Conservation (phyloP, 2,888 invertebrate genomes). For the Pachymerium ferrugineum region DNA sequence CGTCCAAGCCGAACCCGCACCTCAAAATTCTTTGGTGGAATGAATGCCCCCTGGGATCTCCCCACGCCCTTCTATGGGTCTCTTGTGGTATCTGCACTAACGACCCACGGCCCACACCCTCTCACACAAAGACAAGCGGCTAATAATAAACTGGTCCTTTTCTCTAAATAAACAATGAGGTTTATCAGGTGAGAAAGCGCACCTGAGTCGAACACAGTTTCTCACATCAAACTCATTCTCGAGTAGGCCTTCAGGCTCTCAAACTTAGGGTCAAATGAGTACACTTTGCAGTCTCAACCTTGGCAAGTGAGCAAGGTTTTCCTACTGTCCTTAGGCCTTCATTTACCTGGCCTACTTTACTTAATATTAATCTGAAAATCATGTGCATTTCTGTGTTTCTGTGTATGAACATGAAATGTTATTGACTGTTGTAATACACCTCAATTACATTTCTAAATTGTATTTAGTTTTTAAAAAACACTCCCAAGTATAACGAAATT, state of each 20-base stretch:
- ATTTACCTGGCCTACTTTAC: not conserved
- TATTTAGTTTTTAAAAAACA: not conserved
- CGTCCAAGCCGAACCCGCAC: too few species aligned
- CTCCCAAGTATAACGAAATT: not conserved
- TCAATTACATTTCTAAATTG: too few species aligned
- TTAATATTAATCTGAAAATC: too few species aligned
- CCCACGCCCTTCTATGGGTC: too few species aligned
- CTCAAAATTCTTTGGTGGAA: too few species aligned
- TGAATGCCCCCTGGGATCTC: too few species aligned
- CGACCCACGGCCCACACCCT: too few species aligned
- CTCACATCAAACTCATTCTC: not conserved
- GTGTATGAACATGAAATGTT: too few species aligned
- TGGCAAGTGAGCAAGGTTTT: slow-evolving; percentile 5
- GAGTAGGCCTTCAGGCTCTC: not conserved
- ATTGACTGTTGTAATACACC: too few species aligned
- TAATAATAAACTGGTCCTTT: not conserved
- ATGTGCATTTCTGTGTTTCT: too few species aligned
- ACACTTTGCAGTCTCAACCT: not conserved
- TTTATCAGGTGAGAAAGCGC: slow-evolving; percentile 4
- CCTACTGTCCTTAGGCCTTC: not conserved
- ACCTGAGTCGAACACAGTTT: not conserved
- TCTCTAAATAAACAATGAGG: not conserved
- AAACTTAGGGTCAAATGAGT: not conserved
- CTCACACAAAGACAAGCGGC: too few species aligned
- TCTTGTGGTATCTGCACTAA: too few species aligned